Conservation (phyloP, 2,888 invertebrate species). For the Stenolophus ochropezus region DNA sequence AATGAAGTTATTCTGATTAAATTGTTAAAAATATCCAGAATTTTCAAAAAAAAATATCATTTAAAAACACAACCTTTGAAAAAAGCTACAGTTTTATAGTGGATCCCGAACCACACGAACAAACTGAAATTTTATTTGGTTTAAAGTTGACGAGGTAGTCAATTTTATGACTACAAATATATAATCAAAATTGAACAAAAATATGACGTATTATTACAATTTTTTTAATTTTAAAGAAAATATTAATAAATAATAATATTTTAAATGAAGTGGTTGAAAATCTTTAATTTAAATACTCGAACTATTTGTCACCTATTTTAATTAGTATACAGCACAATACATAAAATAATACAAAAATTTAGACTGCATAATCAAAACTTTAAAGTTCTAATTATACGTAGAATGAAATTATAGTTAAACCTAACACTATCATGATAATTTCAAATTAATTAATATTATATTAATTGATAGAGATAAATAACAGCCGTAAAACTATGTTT, state of each 20-base stretch:
- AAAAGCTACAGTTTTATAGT: too few relatives aligned
- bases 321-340: constrained; percentile 6
- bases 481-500: background rate
- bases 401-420: background rate
- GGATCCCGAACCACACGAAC: too few relatives aligned
- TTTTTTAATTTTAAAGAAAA: too few relatives aligned
- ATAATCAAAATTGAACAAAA: background rate
- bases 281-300: background rate
- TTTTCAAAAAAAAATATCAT: too few relatives aligned
- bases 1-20: too few relatives aligned
- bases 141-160: too few relatives aligned
- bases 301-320: constrained; percentile 37
- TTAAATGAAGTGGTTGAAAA: background rate
- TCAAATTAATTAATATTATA: background rate
- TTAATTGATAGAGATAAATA: constrained; percentile 2
- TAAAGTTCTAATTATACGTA: background rate
- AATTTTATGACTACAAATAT: too few relatives aligned
- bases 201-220: too few relatives aligned
- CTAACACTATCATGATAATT: background rate
- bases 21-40: too few relatives aligned
- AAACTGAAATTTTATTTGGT: too few relatives aligned
- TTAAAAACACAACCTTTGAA: too few relatives aligned
- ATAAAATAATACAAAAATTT: constrained; percentile 38
- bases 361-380: background rate
- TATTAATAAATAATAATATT: background rate